These are phyloP conservation scores for Rhynchophorus ferrugineus DNA, from an alignment of 1,140 invertebrate genomes.

Conservation along the genomic window DNA sequence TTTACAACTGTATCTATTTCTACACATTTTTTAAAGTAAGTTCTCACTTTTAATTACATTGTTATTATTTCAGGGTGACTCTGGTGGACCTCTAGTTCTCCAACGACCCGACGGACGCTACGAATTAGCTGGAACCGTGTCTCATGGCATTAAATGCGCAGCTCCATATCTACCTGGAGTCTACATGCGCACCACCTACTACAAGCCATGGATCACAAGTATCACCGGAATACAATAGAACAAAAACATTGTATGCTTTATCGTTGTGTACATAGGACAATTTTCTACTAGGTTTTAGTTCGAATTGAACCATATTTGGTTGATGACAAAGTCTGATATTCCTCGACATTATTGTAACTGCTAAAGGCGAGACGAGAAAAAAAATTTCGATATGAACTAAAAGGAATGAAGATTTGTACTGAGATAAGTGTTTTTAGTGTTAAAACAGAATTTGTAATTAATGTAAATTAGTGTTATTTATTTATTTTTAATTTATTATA, in stretches of 20 bases:
- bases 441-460: slow-evolving; percentile 2
- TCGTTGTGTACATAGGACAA: no score
- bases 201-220: slow-evolving; percentile 82
- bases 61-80: slow-evolving; percentile 72
- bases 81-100: slow-evolving; percentile 83
- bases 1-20: not conserved
- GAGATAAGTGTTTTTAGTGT: no score
- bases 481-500: slow-evolving; percentile 1
- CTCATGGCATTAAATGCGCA: slow-evolving; percentile 91
- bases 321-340: no score
- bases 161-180: slow-evolving; percentile 83
- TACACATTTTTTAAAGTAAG: not conserved
- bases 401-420: no score
- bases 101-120: slow-evolving; percentile 77
- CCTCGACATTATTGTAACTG: no score
- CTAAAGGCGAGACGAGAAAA: no score
- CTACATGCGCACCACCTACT: slow-evolving; percentile 87
- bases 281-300: no score
- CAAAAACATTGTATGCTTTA: no score
- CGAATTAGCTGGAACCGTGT: slow-evolving; percentile 86
- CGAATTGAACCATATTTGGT: no score
- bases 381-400: no score
- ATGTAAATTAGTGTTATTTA: not conserved
- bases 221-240: slow-evolving; percentile 65
- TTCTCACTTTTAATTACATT: not conserved